Evolutionary conservation across 1,140 invertebrate genomes (phyloP).

Genomic region (Triops longicaudatus): DNA sequence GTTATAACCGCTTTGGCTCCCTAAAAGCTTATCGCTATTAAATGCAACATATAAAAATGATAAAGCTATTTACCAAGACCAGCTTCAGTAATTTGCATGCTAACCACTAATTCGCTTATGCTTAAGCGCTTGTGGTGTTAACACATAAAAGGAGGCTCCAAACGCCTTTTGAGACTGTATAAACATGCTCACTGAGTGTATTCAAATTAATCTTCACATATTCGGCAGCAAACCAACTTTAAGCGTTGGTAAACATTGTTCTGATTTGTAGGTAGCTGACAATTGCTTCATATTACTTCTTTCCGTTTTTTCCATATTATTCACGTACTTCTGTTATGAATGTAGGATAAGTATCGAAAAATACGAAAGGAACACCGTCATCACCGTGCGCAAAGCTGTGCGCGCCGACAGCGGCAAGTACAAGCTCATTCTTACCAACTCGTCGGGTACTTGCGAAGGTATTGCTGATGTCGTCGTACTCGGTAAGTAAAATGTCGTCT

Average conservation of each 20-base stretch:
- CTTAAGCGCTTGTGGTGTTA: too few relatives aligned
- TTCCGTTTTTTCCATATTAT: too few relatives aligned
- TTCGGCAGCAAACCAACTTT: too few relatives aligned
- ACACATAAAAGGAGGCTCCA: too few relatives aligned
- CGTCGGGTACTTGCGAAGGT: constrained; percentile 72
- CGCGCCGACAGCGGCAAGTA: constrained; percentile 86
- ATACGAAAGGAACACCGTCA: constrained; percentile 79
- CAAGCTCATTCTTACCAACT: constrained; percentile 70
- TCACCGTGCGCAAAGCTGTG: constrained; percentile 77
- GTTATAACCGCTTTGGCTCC: not conserved
- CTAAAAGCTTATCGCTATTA: not conserved
- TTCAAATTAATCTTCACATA: too few relatives aligned
- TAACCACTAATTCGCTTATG: too few relatives aligned
- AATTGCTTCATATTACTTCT: not conserved
- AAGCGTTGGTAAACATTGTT: too few relatives aligned
- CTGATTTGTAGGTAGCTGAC: too few relatives aligned
- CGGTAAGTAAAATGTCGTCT: constrained; percentile 43
- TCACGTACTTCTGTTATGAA: constrained; percentile 21
- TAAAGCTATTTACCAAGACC: not conserved
- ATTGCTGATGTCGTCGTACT: constrained; percentile 78
- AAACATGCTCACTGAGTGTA: too few relatives aligned
- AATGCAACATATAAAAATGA: not conserved
- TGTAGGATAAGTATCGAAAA: constrained; percentile 71
- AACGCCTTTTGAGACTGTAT: too few relatives aligned
- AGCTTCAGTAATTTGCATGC: too few relatives aligned